Evolutionary conservation across 2,888 invertebrate genomes (phyloP).

Genomic region (Ornithoptera priamus): DNA sequence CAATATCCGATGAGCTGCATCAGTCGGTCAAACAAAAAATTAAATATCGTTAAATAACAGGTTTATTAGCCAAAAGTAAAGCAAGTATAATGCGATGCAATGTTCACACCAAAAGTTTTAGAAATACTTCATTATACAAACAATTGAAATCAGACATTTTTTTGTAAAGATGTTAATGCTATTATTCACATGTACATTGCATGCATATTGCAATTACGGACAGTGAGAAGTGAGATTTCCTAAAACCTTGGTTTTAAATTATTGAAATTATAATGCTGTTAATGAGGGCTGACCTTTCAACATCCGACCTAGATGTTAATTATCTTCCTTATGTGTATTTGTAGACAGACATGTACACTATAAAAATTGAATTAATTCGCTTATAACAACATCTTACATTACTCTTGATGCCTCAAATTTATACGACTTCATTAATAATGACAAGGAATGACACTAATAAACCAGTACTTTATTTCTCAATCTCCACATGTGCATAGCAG

Average conservation of each 20-base stretch:
- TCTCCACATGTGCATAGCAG: too few relatives aligned
- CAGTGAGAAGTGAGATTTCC: constrained; percentile 46
- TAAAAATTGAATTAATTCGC: not conserved
- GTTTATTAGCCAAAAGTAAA: not conserved
- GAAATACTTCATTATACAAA: not conserved
- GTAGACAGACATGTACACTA: not conserved
- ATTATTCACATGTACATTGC: constrained; percentile 15
- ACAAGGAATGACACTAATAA: too few relatives aligned
- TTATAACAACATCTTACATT: not conserved
- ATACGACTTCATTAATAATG: too few relatives aligned
- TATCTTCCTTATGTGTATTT: constrained; percentile 38
- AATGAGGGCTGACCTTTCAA: constrained; percentile 71
- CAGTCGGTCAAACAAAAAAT: too few relatives aligned
- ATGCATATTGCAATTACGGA: constrained; percentile 29
- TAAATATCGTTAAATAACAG: too few relatives aligned
- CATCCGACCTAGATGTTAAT: constrained; percentile 68
- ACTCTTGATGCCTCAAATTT: not conserved
- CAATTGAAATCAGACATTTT: not conserved
- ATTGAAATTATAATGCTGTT: constrained; percentile 63
- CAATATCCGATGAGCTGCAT: too few relatives aligned
- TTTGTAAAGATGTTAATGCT: constrained; percentile 10
- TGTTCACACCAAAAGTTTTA: too few relatives aligned
- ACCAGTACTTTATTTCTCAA: too few relatives aligned
- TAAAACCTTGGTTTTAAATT: constrained; percentile 66
- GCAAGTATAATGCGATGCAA: constrained; percentile 1